phyloP scores from a whole-genome alignment of 1,140 invertebrate genomes.

The Temnothorax longispinosus region DNA sequence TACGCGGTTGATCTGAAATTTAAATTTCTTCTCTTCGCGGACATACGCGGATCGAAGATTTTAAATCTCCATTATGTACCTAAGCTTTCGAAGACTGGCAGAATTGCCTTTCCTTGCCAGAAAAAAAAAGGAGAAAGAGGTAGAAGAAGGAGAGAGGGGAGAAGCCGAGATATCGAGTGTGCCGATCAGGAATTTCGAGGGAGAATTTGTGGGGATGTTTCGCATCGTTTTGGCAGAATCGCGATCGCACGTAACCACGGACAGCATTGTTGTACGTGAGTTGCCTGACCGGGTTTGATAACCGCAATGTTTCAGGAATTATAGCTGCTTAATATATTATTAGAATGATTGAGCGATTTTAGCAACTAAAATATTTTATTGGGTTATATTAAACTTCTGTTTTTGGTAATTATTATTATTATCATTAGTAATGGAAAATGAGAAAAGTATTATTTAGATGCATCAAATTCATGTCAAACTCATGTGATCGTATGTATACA shows the following conservation, averaged over 20 bases:
- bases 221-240: constrained; percentile 3
- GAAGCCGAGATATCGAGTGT: background rate
- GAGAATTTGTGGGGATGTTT: constrained; percentile 1
- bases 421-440: background rate
- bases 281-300: background rate
- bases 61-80: constrained; percentile 22
- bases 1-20: constrained; percentile 37
- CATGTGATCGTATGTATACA: background rate
- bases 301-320: background rate
- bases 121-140: background rate
- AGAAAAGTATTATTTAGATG: background rate
- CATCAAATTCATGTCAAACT: background rate
- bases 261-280: constrained; percentile 20
- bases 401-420: background rate
- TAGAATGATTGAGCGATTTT: background rate
- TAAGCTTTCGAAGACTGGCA: constrained; percentile 4
- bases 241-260: constrained; percentile 11
- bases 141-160: background rate
- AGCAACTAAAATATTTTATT: background rate
- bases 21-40: constrained; percentile 25
- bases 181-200: constrained; percentile 22
- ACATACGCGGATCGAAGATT: constrained; percentile 7
- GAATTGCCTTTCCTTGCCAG: constrained; percentile 8
- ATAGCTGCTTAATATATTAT: background rate
- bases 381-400: background rate